Base-by-base conservation (phyloP, 1,140 invertebrate genomes). In the Penaeus chinensis region DNA sequence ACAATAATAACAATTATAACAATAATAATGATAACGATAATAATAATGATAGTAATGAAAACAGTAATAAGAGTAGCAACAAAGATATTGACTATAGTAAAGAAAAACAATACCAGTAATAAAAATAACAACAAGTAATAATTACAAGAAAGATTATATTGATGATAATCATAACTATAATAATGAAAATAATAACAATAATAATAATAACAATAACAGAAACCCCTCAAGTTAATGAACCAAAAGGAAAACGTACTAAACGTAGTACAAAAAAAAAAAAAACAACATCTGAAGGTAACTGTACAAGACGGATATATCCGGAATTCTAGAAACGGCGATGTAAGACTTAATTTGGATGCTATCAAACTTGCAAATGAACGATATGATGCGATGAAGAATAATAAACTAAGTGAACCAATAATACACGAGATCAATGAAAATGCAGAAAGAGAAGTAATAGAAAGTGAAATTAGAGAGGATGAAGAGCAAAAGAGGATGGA, bases 191-290 rank as follows among this genome's bases (percentile, higher is more conserved):
- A 32, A 32, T 32, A 32, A 32, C 2, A 76, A 76, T 76, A 76
- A 76, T 76, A 76, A 76, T 76, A 27, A 76, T 3, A 5, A 76
- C 5, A 76, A 76, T 76, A 76, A 76, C 16, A 20, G 32, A 76
- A 32, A 1, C 32, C 32, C 32, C 32, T 32, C 32, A 2, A 32
- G 32, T 32, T 32, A 32, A 32, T 32, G 2, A 32, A 32, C 0
- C 32, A 32, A 32, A 32, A 32, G 32, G 32, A 32, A 32, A 32
- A 32, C 32, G 32, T 32, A 32, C 32, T 32, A 32, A 32, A 32
- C 32, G 32, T 32, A 32, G 0, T 32, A 32, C 0, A 32, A 32
- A 32, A 32, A 32, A 32, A 32, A 2, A 32, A 32, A 32, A 32
- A 32, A 32, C 0, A 2, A 24, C 32, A 24, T 32, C 22, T 76